Evolutionary conservation across 2,888 invertebrate species (phyloP).

Genomic region (Agapostemon virescens): DNA sequence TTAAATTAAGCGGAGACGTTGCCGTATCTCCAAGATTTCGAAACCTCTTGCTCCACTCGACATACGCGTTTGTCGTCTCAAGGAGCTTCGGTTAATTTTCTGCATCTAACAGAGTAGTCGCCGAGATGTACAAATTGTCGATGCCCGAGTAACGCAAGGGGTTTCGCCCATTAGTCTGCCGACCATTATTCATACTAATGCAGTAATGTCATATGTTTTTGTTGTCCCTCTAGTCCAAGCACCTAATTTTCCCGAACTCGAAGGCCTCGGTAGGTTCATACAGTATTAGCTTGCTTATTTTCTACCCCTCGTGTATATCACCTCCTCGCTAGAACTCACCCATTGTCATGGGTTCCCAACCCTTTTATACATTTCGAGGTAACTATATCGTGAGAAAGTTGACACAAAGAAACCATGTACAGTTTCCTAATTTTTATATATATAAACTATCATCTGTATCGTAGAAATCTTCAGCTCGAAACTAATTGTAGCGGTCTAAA

Average conservation of each 20-base stretch:
- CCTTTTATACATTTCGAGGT: not conserved
- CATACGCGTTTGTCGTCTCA: not conserved
- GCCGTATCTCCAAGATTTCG: slow-evolving; percentile 53
- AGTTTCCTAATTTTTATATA: not conserved
- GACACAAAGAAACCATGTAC: not conserved
- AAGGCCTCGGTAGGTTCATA: slow-evolving; percentile 84
- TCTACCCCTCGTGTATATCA: slow-evolving; percentile 55
- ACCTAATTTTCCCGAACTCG: slow-evolving; percentile 84
- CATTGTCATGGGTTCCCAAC: slow-evolving; percentile 37
- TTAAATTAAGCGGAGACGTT: slow-evolving; percentile 47
- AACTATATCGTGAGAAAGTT: not conserved
- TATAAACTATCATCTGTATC: not conserved
- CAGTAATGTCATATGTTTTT: slow-evolving; percentile 79
- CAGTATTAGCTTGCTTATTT: slow-evolving; percentile 78
- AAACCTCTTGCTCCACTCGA: slow-evolving; percentile 54
- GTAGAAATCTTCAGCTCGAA: not conserved
- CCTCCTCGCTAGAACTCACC: slow-evolving; percentile 32
- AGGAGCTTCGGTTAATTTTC: not conserved
- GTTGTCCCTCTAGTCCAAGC: slow-evolving; percentile 83
- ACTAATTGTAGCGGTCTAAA: too few relatives aligned
- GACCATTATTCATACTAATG: slow-evolving; percentile 74
- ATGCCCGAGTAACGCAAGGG: slow-evolving; percentile 43
- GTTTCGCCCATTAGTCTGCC: slow-evolving; percentile 61
- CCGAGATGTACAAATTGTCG: not conserved
- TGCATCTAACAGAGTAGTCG: not conserved